phyloP scores from a whole-genome alignment of 2,888 invertebrate species.

The Cryptus viduatorius region DNA sequence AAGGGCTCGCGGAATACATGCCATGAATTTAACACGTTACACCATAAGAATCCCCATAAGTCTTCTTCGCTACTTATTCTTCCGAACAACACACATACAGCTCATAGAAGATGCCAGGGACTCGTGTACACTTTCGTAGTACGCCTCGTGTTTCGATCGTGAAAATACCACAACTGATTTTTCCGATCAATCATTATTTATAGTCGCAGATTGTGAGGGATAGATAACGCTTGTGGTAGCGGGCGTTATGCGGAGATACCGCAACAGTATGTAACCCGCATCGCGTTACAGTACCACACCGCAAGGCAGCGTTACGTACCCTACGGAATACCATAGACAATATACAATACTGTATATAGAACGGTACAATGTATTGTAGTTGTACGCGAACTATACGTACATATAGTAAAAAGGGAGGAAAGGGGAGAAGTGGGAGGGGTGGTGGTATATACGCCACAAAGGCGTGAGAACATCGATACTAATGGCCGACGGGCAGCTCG shows the following conservation, averaged over 20 bases:
- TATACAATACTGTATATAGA: constrained; percentile 24
- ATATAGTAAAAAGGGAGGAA: not conserved
- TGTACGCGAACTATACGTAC: constrained; percentile 31
- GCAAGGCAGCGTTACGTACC: not conserved
- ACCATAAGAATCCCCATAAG: constrained; percentile 32
- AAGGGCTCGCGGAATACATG: constrained; percentile 20
- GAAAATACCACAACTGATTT: constrained; percentile 69
- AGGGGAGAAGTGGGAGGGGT: not conserved
- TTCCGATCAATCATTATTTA: constrained; percentile 78
- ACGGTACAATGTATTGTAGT: constrained; percentile 39
- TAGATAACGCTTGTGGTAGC: constrained; percentile 73
- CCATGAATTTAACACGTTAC: constrained; percentile 30
- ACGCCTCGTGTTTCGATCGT: constrained; percentile 53
- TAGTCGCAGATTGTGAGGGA: constrained; percentile 71
- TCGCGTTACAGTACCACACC: constrained; percentile 52
- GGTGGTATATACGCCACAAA: constrained; percentile 71
- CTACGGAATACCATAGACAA: constrained; percentile 27
- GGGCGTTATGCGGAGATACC: constrained; percentile 69
- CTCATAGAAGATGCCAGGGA: constrained; percentile 36
- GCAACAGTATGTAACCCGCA: constrained; percentile 76
- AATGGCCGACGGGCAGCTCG: constrained; percentile 79
- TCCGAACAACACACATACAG: constrained; percentile 36
- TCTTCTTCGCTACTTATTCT: constrained; percentile 39
- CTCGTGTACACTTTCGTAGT: constrained; percentile 26
- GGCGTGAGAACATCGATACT: constrained; percentile 81